phyloP scores from a whole-genome alignment of 2,888 invertebrate genomes.

The Chrysolina haemoptera region DNA sequence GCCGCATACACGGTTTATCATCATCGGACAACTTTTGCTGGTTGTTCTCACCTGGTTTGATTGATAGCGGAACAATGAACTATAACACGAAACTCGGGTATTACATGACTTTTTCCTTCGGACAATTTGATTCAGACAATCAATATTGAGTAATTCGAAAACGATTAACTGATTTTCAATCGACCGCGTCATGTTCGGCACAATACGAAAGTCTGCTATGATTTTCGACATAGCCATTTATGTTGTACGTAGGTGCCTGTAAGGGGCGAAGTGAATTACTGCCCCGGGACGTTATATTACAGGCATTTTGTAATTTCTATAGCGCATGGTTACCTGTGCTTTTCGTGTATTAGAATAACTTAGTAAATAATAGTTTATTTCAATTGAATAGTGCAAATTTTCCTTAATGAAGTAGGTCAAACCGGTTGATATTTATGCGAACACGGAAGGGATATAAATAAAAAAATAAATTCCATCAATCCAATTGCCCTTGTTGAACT shows the following conservation, averaged over 20 bases:
- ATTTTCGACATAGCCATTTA: conserved; percentile 10
- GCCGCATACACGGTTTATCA: conserved; percentile 45
- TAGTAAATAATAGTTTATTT: too few species aligned
- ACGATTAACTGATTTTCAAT: conserved; percentile 19
- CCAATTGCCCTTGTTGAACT: too few species aligned
- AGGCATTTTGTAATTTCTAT: neutral
- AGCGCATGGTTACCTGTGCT: neutral
- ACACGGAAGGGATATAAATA: too few species aligned
- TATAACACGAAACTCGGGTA: conserved; percentile 12
- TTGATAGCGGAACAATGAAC: conserved; percentile 34
- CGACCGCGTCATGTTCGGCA: conserved; percentile 21
- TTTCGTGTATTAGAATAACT: too few species aligned
- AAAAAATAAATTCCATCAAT: too few species aligned
- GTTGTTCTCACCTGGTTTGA: conserved; percentile 59
- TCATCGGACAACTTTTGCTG: conserved; percentile 47
- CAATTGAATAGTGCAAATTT: too few species aligned
- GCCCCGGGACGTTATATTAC: neutral
- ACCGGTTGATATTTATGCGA: too few species aligned
- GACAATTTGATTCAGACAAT: conserved; percentile 14
- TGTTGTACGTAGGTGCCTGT: neutral
- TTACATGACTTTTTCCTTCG: conserved; percentile 15
- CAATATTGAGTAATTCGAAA: conserved; percentile 13
- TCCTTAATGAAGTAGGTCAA: too few species aligned
- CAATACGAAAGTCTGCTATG: conserved; percentile 5
- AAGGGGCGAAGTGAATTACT: neutral